Conservation (phyloP, 2,113 vertebrate genomes). For the Picathartes gymnocephalus region DNA sequence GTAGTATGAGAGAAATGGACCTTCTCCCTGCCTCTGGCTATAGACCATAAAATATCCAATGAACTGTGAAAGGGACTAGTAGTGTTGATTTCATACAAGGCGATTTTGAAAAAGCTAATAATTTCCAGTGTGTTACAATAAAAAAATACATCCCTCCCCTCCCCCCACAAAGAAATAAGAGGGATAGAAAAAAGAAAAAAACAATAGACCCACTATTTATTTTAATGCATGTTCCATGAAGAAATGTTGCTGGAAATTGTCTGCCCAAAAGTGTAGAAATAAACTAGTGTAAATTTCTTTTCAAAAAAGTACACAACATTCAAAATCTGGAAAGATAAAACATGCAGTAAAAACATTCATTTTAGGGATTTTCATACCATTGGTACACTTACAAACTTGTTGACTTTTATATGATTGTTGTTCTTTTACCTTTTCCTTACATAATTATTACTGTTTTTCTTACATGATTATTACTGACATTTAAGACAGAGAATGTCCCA, state of each 20-base stretch:
- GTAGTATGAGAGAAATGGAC: background rate
- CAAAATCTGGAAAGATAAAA: background rate
- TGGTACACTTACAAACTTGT: background rate
- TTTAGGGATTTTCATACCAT: background rate
- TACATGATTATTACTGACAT: background rate
- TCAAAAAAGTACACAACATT: background rate
- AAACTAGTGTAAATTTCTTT: background rate
- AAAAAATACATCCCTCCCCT: background rate
- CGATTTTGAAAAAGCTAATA: background rate
- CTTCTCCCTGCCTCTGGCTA: background rate
- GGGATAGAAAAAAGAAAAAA: background rate
- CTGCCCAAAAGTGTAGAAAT: background rate
- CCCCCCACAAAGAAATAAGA: rapidly evolving
- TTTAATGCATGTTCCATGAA: background rate
- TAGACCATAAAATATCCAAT: background rate
- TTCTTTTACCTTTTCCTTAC: background rate
- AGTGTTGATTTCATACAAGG: background rate
- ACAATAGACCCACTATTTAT: background rate
- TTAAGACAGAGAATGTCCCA: background rate
- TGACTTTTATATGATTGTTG: background rate
- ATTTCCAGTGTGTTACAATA: background rate
- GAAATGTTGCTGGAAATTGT: background rate
- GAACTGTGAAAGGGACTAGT: background rate
- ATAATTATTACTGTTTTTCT: background rate
- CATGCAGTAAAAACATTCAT: background rate